phyloP scores from a whole-genome alignment of 2,797 vertebrate genomes.

The Chaunax sp. region DNA sequence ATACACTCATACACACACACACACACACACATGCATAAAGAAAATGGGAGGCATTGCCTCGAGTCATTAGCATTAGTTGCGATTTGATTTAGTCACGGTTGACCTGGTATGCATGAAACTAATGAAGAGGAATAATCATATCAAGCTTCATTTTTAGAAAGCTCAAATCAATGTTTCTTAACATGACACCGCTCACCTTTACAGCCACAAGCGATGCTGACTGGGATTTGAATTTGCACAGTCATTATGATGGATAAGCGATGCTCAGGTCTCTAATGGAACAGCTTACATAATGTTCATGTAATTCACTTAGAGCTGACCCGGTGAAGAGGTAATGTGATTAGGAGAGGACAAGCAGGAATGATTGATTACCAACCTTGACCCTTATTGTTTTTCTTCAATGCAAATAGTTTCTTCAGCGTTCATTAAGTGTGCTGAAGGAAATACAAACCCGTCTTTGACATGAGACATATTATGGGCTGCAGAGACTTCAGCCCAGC shows the following conservation, averaged over 20 bases:
- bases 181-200: neutral
- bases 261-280: conserved; percentile 39
- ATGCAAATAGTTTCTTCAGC: neutral
- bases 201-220: neutral
- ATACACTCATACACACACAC: conserved; percentile 9
- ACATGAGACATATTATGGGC: neutral
- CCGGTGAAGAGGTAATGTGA: conserved; percentile 31
- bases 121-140: conserved; percentile 37
- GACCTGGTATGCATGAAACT: conserved; percentile 40
- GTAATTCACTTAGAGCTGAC: conserved; percentile 53
- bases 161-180: conserved; percentile 18
- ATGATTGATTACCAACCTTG: conserved; percentile 10
- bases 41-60: conserved; percentile 34
- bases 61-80: conserved; percentile 9
- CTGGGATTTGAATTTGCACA: neutral
- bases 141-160: conserved; percentile 1
- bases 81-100: conserved; percentile 43
- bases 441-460: neutral
- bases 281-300: conserved; percentile 22
- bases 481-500: neutral
- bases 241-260: too few species aligned
- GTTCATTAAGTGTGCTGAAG: neutral
- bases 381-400: neutral
- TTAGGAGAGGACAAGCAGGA: conserved; percentile 3
- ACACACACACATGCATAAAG: conserved; percentile 17